These are phyloP conservation scores for Gonioctena quinquepunctata DNA, from an alignment of 1,140 invertebrate genomes.

Conservation along the genomic window DNA sequence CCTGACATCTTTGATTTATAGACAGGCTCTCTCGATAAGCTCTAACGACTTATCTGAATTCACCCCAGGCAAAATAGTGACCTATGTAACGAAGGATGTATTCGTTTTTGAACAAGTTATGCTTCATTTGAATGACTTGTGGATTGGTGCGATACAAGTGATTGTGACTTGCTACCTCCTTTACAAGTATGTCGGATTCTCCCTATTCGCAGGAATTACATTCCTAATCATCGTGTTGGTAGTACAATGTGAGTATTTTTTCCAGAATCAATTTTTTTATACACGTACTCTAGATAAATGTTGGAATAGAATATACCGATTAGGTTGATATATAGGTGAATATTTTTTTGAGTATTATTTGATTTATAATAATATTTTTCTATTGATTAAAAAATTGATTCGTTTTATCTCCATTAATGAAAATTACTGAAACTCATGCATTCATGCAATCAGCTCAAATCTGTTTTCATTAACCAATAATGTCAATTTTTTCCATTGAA, in stretches of 20 bases:
- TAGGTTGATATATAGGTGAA: too few relatives aligned
- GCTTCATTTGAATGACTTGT: constrained; percentile 76
- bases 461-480: too few relatives aligned
- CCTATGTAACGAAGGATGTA: constrained; percentile 89
- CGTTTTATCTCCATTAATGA: too few relatives aligned
- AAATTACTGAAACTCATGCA: too few relatives aligned
- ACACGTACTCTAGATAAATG: too few relatives aligned
- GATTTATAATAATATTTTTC: too few relatives aligned
- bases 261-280: too few relatives aligned
- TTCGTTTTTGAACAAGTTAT: constrained; percentile 71
- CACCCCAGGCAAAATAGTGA: constrained; percentile 70
- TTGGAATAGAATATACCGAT: too few relatives aligned
- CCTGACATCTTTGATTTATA: constrained; percentile 78
- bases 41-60: constrained; percentile 74
- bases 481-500: too few relatives aligned
- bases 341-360: too few relatives aligned
- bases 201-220: constrained; percentile 76
- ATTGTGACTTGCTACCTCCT: constrained; percentile 76
- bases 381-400: too few relatives aligned
- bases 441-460: too few relatives aligned
- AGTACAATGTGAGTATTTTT: constrained; percentile 68
- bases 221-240: constrained; percentile 82
- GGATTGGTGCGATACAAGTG: constrained; percentile 82
- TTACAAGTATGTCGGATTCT: constrained; percentile 72
- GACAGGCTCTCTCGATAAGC: constrained; percentile 74